Conservation (phyloP, 2,888 invertebrate species). For the Drosophila paucipuncta region DNA sequence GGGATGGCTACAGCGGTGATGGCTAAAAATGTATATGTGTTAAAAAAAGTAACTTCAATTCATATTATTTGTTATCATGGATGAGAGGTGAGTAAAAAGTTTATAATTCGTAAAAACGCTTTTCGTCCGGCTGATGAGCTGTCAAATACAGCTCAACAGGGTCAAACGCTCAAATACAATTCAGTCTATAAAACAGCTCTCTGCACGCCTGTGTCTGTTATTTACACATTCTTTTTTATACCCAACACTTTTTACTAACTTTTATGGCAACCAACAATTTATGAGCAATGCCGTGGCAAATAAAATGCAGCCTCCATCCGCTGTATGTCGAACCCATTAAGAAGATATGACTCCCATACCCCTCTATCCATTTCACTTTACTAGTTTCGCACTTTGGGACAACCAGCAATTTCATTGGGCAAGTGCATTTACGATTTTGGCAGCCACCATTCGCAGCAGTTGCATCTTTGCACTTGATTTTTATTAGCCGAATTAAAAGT, state of each 20-base stretch:
- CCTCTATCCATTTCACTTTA: slow-evolving; percentile 1
- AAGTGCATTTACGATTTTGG: slow-evolving; percentile 35
- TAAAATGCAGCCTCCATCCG: slow-evolving; percentile 37
- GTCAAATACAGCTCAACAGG: not conserved
- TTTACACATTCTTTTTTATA: slow-evolving; percentile 4
- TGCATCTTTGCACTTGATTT: slow-evolving; percentile 47
- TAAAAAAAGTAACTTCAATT: not conserved
- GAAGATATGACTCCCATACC: slow-evolving; percentile 1
- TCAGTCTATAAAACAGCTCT: not conserved
- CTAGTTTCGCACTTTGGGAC: slow-evolving; percentile 4
- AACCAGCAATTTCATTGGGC: slow-evolving; percentile 3
- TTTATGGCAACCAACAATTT: slow-evolving; percentile 26
- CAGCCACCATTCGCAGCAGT: slow-evolving; percentile 32
- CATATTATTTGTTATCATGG: not conserved
- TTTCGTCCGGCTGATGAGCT: slow-evolving; percentile 4
- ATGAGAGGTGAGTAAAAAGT: not conserved
- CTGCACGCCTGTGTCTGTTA: not conserved
- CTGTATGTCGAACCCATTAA: slow-evolving; percentile 10
- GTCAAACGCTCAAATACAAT: not conserved
- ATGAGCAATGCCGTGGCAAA: slow-evolving; percentile 29
- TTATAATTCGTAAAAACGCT: not conserved
- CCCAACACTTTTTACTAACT: slow-evolving; percentile 1
- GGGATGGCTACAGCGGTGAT: slow-evolving; percentile 9
- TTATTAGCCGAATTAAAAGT: slow-evolving; percentile 46
- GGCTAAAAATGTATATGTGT: not conserved